phyloP scores from a whole-genome alignment of 2,113 vertebrate genomes.

The Perca fluviatilis region DNA sequence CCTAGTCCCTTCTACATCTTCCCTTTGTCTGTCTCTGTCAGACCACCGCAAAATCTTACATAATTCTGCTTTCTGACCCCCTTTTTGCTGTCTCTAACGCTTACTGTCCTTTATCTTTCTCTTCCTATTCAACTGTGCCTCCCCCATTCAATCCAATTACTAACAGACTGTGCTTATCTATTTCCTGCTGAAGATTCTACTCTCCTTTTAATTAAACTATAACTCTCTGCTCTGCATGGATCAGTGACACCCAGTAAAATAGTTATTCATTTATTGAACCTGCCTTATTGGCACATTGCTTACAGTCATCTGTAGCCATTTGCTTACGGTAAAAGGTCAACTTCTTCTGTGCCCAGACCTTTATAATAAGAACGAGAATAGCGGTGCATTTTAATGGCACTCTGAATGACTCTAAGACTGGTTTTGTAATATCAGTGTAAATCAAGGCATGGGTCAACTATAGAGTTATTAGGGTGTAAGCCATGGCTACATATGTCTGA shows the following conservation, averaged over 20 bases:
- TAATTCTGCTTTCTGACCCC: conserved; percentile 9
- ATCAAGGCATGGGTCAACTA: conserved; percentile 13
- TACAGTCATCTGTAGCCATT: conserved; percentile 11
- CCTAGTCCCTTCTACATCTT: not conserved
- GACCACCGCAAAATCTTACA: not conserved
- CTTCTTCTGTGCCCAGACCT: conserved; percentile 20
- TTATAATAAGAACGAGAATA: not conserved
- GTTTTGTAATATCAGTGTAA: conserved; percentile 8
- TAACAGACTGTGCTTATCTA: not conserved
- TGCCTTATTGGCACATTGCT: conserved; percentile 2
- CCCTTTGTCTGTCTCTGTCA: conserved; percentile 2
- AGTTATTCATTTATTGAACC: conserved; percentile 59
- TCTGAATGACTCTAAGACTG: not conserved
- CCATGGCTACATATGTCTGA: not conserved
- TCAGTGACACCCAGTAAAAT: conserved; percentile 59
- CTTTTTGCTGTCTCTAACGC: not conserved
- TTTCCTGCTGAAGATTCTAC: not conserved
- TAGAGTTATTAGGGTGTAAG: not conserved
- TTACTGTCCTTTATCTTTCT: not conserved
- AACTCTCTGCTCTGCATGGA: conserved; percentile 62
- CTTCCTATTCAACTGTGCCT: not conserved
- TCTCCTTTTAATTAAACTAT: conserved; percentile 66
- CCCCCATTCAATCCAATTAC: not conserved
- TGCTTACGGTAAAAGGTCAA: conserved; percentile 70
- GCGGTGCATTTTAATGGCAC: conserved; percentile 12